Conservation (phyloP, 2,797 vertebrate genomes). For the Petrocephalus schoutedeni region DNA sequence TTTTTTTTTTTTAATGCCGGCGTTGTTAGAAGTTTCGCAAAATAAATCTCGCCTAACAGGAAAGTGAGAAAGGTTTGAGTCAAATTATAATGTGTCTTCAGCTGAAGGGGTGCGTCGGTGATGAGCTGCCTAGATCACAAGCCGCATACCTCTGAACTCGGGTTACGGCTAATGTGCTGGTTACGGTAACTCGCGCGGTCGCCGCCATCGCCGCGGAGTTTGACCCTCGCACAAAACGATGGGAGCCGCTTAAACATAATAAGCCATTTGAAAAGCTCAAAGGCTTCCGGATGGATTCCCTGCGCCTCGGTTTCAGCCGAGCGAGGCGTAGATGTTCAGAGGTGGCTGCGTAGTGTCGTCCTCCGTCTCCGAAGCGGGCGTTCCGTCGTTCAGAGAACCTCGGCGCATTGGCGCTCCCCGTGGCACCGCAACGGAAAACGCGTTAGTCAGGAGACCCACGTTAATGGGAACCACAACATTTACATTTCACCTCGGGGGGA, state of each 20-base stretch:
- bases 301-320: neutral
- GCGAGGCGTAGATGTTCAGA: neutral
- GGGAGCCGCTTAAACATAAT: neutral
- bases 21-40: neutral
- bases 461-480: conserved; percentile 17
- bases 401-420: neutral
- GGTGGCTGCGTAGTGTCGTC: neutral
- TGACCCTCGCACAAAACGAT: neutral
- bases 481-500: neutral
- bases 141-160: neutral
- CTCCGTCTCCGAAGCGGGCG: neutral
- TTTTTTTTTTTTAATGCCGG: neutral
- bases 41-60: neutral
- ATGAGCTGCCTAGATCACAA: neutral
- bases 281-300: neutral
- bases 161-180: neutral
- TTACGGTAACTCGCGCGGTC: neutral
- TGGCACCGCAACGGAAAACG: neutral
- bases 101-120: neutral
- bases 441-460: neutral
- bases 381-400: neutral
- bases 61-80: conserved; percentile 6
- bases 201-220: too few relatives aligned
- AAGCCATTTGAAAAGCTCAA: neutral
- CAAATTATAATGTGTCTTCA: neutral